Percentiles rank a stretch among this genome's conserved stretches.
Conservation (phyloP, 1,140 invertebrate species). For the Centruroides sculpturatus region DNA sequence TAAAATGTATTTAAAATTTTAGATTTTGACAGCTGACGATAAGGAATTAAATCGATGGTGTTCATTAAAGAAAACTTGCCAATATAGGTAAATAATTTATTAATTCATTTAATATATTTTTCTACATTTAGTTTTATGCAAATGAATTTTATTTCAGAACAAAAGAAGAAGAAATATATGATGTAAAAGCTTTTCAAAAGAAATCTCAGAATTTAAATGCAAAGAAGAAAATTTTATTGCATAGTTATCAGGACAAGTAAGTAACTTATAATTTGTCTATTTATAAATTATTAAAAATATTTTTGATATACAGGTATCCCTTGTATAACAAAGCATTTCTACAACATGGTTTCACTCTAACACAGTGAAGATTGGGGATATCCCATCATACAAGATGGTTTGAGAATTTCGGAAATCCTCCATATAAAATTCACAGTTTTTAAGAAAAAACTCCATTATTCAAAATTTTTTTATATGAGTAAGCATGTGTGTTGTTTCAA, state of each 20-base stretch:
- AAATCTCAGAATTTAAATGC: slow-evolving; percentile 54
- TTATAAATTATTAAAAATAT: too few relatives aligned
- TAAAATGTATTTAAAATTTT: slow-evolving; percentile 34
- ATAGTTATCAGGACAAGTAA: slow-evolving; percentile 38
- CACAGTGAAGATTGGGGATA: too few relatives aligned
- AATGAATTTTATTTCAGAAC: slow-evolving; percentile 30
- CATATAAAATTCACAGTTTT: too few relatives aligned
- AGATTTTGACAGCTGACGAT: slow-evolving; percentile 72
- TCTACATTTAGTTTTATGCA: neutral
- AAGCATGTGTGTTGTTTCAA: too few relatives aligned
- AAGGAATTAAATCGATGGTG: slow-evolving; percentile 90
- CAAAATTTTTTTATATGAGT: too few relatives aligned
- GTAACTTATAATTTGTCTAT: neutral
- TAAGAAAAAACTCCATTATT: too few relatives aligned
- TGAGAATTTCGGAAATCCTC: too few relatives aligned
- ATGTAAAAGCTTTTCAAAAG: slow-evolving; percentile 54
- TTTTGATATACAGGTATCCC: too few relatives aligned
- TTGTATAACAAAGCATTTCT: too few relatives aligned
- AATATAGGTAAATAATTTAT: slow-evolving; percentile 35
- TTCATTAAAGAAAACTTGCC: slow-evolving; percentile 68
- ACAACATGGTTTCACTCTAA: too few relatives aligned
- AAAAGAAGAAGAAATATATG: slow-evolving; percentile 61
- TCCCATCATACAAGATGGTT: too few relatives aligned
- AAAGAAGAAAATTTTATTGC: slow-evolving; percentile 73
- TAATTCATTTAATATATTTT: neutral